Conservation (phyloP, 1,140 invertebrate species). For the Patella vulgata region DNA sequence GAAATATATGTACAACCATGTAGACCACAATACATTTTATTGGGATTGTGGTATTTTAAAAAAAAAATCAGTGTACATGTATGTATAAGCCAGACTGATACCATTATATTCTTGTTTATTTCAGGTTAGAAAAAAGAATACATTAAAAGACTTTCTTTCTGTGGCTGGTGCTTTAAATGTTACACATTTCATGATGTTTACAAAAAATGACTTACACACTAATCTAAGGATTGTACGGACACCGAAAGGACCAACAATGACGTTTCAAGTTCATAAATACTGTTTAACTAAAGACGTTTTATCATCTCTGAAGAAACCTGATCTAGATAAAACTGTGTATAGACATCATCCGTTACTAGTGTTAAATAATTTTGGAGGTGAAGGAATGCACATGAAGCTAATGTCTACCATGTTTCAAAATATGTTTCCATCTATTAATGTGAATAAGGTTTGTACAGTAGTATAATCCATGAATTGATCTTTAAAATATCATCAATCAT, state of each 20-base stretch:
- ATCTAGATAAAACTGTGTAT: constrained; percentile 76
- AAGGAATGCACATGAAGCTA: constrained; percentile 83
- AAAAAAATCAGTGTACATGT: too few relatives aligned
- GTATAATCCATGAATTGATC: background rate
- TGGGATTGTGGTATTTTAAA: too few relatives aligned
- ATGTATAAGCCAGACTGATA: too few relatives aligned
- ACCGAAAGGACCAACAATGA: constrained; percentile 78
- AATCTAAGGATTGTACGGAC: constrained; percentile 84
- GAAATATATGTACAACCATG: too few relatives aligned
- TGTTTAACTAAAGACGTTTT: constrained; percentile 86
- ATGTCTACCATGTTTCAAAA: constrained; percentile 97
- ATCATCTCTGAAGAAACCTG: constrained; percentile 83
- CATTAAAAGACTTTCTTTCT: constrained; percentile 92
- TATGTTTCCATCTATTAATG: constrained; percentile 97
- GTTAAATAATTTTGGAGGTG: constrained; percentile 90
- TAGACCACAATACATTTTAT: too few relatives aligned
- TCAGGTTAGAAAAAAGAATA: constrained; percentile 85
- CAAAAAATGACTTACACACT: constrained; percentile 81
- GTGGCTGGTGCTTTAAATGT: constrained; percentile 89
- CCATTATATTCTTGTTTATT: constrained; percentile 56
- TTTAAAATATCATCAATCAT: too few relatives aligned
- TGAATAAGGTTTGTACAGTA: constrained; percentile 80
- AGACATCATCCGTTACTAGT: constrained; percentile 88
- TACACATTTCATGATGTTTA: constrained; percentile 88
- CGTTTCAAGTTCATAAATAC: constrained; percentile 80